These are phyloP conservation scores for Agriotes lineatus DNA, from an alignment of 2,888 invertebrate species.

Conservation along the genomic window DNA sequence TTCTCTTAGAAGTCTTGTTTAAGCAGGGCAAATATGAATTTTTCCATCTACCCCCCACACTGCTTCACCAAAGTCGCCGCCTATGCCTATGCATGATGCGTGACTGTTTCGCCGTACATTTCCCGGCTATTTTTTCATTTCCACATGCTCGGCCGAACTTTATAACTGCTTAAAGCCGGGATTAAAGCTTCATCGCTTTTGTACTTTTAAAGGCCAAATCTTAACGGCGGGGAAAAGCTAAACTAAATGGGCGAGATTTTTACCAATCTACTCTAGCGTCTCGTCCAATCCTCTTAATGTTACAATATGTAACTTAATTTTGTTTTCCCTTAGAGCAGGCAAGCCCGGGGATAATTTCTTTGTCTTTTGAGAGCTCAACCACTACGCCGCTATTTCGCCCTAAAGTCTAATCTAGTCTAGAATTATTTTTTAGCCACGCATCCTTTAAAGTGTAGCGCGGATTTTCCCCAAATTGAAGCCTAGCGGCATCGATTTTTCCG, in stretches of 20 bases:
- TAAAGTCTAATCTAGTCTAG: slow-evolving; percentile 10
- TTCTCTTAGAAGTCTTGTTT: too few relatives aligned
- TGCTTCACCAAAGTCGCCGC: too few relatives aligned
- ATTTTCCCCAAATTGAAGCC: neutral
- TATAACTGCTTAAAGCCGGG: neutral
- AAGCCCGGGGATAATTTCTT: slow-evolving; percentile 11
- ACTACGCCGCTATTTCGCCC: neutral
- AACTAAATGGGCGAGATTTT: slow-evolving; percentile 19
- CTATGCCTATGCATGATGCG: too few relatives aligned
- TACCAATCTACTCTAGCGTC: slow-evolving; percentile 15
- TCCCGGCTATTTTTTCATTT: slow-evolving; percentile 37
- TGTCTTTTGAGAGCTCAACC: slow-evolving; percentile 17
- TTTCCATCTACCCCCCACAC: too few relatives aligned
- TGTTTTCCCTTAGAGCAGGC: slow-evolving; percentile 9
- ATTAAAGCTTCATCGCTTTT: slow-evolving; percentile 4
- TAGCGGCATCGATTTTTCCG: too few relatives aligned
- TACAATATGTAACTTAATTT: slow-evolving; percentile 25
- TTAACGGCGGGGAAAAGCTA: neutral
- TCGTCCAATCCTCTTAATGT: slow-evolving; percentile 20
- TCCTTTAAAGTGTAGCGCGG: slow-evolving; percentile 1
- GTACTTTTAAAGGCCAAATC: neutral
- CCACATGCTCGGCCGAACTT: slow-evolving; percentile 6
- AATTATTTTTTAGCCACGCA: slow-evolving; percentile 14
- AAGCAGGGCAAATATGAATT: too few relatives aligned
- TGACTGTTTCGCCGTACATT: slow-evolving; percentile 41